Conservation (phyloP, 1,140 invertebrate genomes). For the Apis mellifera region Amel_HAv3.1 CM009944.2:3957001-3957500, state of each 20-base stretch:
- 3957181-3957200: background rate
- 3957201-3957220: too few species aligned
- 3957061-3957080: conserved; percentile 29
- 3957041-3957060: background rate
- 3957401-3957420: background rate
- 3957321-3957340: background rate
- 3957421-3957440: background rate
- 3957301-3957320: background rate
- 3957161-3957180: conserved; percentile 12
- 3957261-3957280: background rate
- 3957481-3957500: too few species aligned
- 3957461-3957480: background rate
- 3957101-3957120: background rate
- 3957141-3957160: conserved; percentile 33
- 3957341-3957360: background rate
- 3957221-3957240: too few species aligned
- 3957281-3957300: too few species aligned
- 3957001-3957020: conserved; percentile 10
- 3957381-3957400: background rate
- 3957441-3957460: background rate
- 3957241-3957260: background rate
- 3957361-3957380: background rate
- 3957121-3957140: conserved; percentile 26
- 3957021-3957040: background rate
- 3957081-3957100: conserved; percentile 45